Conservation (phyloP, 2,113 vertebrate genomes). For the Neoarius graeffei region DNA sequence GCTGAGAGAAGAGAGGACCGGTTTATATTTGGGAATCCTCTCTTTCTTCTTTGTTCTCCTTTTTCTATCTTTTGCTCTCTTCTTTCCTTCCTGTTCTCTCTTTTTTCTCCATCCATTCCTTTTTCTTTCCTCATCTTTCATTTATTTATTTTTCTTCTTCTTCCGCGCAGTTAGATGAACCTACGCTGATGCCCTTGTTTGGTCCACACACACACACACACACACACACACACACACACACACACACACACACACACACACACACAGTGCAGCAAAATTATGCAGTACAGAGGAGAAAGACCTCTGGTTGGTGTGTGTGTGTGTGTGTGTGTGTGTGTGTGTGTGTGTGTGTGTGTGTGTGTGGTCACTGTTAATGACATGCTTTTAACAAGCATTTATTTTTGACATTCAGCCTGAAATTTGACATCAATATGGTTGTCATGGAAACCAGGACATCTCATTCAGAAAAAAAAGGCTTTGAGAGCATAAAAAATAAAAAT, state of each 20-base stretch:
- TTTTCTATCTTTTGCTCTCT: neutral
- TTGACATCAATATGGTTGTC: neutral
- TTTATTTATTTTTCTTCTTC: neutral
- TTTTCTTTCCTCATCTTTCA: neutral
- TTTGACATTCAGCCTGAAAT: neutral
- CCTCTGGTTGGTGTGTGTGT: neutral
- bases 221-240: neutral
- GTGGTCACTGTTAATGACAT: neutral
- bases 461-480: neutral
- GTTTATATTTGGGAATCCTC: slow-evolving; percentile 9
- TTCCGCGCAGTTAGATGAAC: neutral
- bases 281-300: too few species aligned
- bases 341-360: slow-evolving; percentile 1
- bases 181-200: neutral
- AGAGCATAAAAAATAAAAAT: neutral
- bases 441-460: slow-evolving; percentile 1
- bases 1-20: neutral
- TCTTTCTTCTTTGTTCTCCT: neutral
- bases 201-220: neutral
- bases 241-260: neutral
- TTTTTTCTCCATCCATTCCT: neutral
- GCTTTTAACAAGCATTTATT: neutral
- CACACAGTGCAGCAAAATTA: too few species aligned
- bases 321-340: neutral
- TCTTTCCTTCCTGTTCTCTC: neutral